Base-by-base conservation (phyloP, 1,140 invertebrate genomes). In the Brachionus paranguensis region DNA sequence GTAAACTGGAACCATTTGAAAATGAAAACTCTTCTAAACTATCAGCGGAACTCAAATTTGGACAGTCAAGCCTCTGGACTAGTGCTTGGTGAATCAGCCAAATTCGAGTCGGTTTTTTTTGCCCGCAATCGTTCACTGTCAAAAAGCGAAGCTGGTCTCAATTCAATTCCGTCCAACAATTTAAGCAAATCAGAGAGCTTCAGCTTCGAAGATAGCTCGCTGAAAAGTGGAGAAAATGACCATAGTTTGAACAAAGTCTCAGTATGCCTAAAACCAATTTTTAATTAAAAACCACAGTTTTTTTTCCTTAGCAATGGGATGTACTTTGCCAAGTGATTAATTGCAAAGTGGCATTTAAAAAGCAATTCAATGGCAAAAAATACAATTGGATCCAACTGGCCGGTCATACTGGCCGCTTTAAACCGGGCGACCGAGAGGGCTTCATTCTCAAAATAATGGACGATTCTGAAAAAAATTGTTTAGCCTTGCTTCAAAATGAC, bases 351-450 rank as follows among this genome's bases (percentile, higher is more conserved):
- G 81, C 60, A 50, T 84, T 84, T 37, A 84, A 84, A 45, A 84
- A 72, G 47, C 43, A 50, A 47, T 70, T 53, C 37, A 50, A 74
- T 60, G 78, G 64, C 8, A 81, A 65, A 81, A 81, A 81, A 24
- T 74, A 84, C 24, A 68, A 84, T 24, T 84, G 83, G 83, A 60
- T 84, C 20, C 83, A 84, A 64, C 33, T 84, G 37, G 83, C 45
- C 20, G 83, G 83, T 27, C 83, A 84, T 84, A 29, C 65, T 8
- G 83, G 83, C 20, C 60, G 60, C 24, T 84, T 84, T 78, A 72
- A 76, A 33, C 55, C 64, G 17, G 83, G 83, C n/a, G 45, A 70
- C 7, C 20, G 65, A 11, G 47, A 84, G 20, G 65, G 68, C 43
- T 84, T 17, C 27, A 37, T 84, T 14, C 14, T 84, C 3, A 84